Base-by-base conservation (phyloP, 2,113 vertebrate species). In the Crocuta crocuta region DNA sequence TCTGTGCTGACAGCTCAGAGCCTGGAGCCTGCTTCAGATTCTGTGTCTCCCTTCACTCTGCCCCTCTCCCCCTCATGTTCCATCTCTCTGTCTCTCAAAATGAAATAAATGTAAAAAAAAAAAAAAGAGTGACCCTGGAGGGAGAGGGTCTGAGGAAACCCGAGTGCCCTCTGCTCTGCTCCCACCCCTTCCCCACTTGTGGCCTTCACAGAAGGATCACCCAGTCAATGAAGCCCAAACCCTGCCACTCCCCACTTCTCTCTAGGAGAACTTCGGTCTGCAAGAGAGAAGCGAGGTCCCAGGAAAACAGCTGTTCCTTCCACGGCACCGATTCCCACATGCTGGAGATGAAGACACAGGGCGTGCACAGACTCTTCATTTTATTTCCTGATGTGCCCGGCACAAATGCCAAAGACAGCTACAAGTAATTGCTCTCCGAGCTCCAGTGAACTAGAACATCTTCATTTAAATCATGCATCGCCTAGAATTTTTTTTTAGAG, bases 401-500 rank as follows among this genome's bases (percentile, higher is more conserved):
- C 97, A 98, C 97, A 98, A 89, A 97, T 97, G 94, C 96, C 94
- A 97, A 45, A 97, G 94, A 96, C 68, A 96, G 97, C 98, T 28
- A 63, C 95, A 98, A 97, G 92, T 85, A 98, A 98, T 98, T 98
- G 98, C 85, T 98, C 97, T 98, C 98, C 95, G 95, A 97, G 97
- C 97, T 98, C 97, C 97, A 97, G 97, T 97, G 98, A 97, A 97
- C 80, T 98, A 97, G 97, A 98, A 98, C 93, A 95, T 94, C 97
- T 95, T 98, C 91, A 97, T 70, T 97, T 95, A 97, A 98, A 96
- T 94, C 95, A 97, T 84, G 45, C 96, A 91, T 89, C 97, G 96
- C 96, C 94, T 93, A 74, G 92, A 96, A 76, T 94, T 95, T 97
- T 94, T 96, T 97, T 97, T 55, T 81, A 7, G 81, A 76, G 68